These are phyloP conservation scores for Notechis scutatus DNA, from an alignment of 2,113 vertebrate genomes.

Conservation along the genomic window DNA sequence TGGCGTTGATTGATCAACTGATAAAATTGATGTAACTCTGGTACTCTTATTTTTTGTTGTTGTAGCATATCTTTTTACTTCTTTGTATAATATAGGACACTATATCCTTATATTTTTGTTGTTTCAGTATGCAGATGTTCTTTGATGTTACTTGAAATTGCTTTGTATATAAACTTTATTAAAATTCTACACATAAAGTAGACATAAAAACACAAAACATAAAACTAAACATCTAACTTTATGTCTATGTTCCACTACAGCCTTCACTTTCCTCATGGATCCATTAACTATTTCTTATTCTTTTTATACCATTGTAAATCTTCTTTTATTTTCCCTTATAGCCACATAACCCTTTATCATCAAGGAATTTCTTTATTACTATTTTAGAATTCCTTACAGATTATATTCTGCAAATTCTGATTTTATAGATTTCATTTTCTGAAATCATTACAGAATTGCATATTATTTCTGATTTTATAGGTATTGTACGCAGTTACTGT, in stretches of 20 bases:
- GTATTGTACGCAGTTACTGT: background rate
- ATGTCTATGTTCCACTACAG: background rate
- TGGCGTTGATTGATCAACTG: background rate
- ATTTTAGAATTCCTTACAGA: background rate
- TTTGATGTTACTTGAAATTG: background rate
- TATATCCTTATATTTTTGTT: background rate
- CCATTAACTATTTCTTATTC: background rate
- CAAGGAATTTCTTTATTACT: background rate
- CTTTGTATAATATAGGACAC: background rate
- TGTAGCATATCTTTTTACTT: background rate
- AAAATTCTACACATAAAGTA: background rate
- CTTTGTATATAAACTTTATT: background rate
- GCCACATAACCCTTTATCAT: background rate
- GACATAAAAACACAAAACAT: background rate
- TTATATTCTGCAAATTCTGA: background rate
- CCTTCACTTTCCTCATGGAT: background rate
- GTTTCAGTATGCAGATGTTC: background rate
- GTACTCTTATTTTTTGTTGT: background rate
- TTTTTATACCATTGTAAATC: background rate
- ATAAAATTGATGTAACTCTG: background rate
- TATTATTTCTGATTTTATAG: background rate
- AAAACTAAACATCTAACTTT: background rate
- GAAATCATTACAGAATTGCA: background rate
- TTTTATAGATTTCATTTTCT: background rate
- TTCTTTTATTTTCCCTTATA: background rate